Conservation (phyloP, 2,888 invertebrate species). For the Seira musarum region DNA sequence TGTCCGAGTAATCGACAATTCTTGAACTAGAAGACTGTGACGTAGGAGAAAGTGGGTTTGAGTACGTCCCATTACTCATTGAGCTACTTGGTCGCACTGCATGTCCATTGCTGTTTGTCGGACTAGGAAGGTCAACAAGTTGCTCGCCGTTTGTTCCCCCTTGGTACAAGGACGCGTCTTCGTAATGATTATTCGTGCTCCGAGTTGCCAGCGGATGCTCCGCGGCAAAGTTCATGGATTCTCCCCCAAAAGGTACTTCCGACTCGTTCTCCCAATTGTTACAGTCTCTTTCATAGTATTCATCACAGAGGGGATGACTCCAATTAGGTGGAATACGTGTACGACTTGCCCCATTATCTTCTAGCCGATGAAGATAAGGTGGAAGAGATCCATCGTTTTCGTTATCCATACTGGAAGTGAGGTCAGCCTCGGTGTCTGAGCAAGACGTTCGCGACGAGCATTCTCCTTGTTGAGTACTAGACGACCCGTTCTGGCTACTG, state of each 20-base stretch:
- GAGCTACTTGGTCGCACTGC: conserved; percentile 39
- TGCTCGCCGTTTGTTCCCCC: conserved; percentile 7
- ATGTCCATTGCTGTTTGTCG: conserved; percentile 33
- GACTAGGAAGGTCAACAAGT: conserved; percentile 34
- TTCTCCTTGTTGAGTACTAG: conserved; percentile 42
- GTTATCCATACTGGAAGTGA: conserved; percentile 53
- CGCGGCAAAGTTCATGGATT: conserved; percentile 49
- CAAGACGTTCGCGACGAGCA: conserved; percentile 55
- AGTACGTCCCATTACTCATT: conserved; percentile 51
- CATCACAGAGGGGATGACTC: conserved; percentile 67
- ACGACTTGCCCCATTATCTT: conserved; percentile 26
- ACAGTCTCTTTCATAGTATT: conserved; percentile 52
- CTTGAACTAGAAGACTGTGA: conserved; percentile 55
- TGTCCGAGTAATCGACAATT: conserved; percentile 68
- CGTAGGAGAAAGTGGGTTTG: conserved; percentile 47
- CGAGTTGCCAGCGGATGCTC: conserved; percentile 24
- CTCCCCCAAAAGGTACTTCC: conserved; percentile 47
- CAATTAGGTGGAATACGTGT: conserved; percentile 36
- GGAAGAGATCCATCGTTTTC: conserved; percentile 51
- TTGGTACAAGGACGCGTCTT: not conserved
- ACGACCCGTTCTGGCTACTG: conserved; percentile 53
- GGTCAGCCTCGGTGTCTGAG: conserved; percentile 58
- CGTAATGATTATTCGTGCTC: not conserved
- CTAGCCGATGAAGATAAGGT: conserved; percentile 46
- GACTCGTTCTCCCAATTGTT: conserved; percentile 46